These are phyloP conservation scores for Onychorhynchus coronatus DNA, from an alignment of 2,113 vertebrate genomes.

Conservation along the genomic window DNA sequence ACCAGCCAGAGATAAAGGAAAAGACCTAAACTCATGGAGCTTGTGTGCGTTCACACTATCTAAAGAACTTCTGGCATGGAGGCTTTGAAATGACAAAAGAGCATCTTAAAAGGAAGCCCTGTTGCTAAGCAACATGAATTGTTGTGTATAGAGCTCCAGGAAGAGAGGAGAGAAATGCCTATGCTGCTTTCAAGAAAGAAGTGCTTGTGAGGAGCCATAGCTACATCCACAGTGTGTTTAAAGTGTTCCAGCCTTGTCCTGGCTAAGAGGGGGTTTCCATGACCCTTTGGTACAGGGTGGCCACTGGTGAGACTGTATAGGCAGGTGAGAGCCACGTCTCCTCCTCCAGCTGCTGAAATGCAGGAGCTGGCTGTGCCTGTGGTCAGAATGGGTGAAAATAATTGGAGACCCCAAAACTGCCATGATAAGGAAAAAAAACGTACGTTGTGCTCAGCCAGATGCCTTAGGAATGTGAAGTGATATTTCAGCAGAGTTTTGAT, in stretches of 20 bases:
- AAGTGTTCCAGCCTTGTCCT: not conserved
- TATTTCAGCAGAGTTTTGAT: not conserved
- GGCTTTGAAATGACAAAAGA: not conserved
- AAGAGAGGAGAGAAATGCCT: not conserved
- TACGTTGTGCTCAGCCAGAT: not conserved
- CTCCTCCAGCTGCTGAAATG: not conserved
- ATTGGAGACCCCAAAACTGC: not conserved
- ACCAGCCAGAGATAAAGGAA: not conserved
- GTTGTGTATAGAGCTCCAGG: not conserved
- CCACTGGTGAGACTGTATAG: rapidly evolving
- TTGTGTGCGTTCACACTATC: not conserved
- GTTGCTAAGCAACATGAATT: not conserved
- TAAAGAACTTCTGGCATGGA: not conserved
- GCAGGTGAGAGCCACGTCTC: not conserved
- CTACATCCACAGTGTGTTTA: not conserved
- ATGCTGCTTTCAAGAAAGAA: not conserved
- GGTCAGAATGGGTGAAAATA: not conserved
- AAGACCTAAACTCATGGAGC: not conserved
- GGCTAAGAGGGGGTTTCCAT: not conserved
- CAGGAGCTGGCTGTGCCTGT: not conserved
- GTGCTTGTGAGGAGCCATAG: not conserved
- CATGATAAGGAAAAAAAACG: rapidly evolving
- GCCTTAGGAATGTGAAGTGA: not conserved
- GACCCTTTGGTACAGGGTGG: not conserved
- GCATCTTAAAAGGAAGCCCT: not conserved